These are phyloP conservation scores for Neotoxoptera formosana DNA, from an alignment of 1,140 invertebrate genomes.

Conservation along the genomic window DNA sequence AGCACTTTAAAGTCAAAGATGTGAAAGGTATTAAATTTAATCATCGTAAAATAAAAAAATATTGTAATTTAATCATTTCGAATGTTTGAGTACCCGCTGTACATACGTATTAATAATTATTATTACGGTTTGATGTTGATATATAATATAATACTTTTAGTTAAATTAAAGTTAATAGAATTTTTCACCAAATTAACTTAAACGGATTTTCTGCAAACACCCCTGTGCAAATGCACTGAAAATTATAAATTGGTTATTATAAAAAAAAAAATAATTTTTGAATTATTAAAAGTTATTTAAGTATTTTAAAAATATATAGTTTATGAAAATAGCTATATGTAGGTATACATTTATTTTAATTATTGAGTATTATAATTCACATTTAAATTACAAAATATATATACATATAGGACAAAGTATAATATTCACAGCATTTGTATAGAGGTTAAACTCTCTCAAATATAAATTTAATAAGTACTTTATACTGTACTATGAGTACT, in stretches of 20 bases:
- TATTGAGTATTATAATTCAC: background rate
- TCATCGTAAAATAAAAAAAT: constrained; percentile 10
- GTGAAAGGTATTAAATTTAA: background rate
- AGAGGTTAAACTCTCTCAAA: background rate
- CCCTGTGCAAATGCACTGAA: fast-evolving
- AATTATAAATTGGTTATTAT: no score
- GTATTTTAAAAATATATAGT: background rate
- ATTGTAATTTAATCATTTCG: background rate
- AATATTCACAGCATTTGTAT: background rate
- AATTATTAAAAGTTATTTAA: background rate
- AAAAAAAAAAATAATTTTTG: background rate
- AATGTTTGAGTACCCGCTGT: background rate
- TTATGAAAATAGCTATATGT: background rate
- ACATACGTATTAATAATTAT: background rate
- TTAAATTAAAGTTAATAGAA: background rate
- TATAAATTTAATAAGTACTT: no score
- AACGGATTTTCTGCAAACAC: background rate
- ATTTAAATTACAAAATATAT: background rate
- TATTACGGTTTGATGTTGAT: background rate
- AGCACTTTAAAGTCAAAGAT: background rate
- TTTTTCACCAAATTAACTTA: background rate
- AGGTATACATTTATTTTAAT: background rate
- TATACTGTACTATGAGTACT: background rate
- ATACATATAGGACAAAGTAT: background rate
- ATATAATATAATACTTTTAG: background rate